Base-by-base conservation (phyloP, 2,113 vertebrate genomes). In the Brachirus orientalis region DNA sequence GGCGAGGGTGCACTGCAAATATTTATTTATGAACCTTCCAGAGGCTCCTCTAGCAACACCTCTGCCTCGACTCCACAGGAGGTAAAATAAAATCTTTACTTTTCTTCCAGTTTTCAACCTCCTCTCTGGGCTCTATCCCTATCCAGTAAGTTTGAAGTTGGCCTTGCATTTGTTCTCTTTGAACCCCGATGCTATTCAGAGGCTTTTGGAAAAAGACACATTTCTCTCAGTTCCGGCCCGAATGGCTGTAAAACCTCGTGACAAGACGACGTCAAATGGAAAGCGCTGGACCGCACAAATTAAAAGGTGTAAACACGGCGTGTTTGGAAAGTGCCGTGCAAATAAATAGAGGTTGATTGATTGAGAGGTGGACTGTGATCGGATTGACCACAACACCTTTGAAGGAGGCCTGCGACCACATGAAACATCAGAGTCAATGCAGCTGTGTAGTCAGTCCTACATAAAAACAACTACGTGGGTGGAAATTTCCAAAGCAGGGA, bases 1-100 rank as follows among this genome's bases (percentile, higher is more conserved):
- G 54, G 78, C 69, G 35, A 37, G 37, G 40, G 33, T 2, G 68
- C 72, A 84, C 69, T 10, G 48, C 81, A 89, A 90, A 90, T 89
- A 89, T 90, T 89, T 89, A 87, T 84, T 79, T 57, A 55, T 45
- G 41, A 75, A 60, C 61, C 52, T 46, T 66, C 66, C 54, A 50
- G 81, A 69, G 40, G 46, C 72, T 78, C 36, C 9, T 13, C 55
- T 18, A 62, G 69, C 10, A 56, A 71, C 37, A 36, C 65, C 63
- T 52, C 62, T 48, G 51, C 48, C 62, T 36, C 20, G 10, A 69
- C 78, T 63, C 74, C 59, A 75, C 38, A 38, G 56, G 44, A 53
- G 64, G 36, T 38, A 1, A 52, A 76, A 56, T 19, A 50, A 57
- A 28, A 28, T 60, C 35, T 14, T 62, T 53, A 44, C 20, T 38